phyloP scores from a whole-genome alignment of 2,113 vertebrate species.

The Tetraodon nigroviridis region DNA sequence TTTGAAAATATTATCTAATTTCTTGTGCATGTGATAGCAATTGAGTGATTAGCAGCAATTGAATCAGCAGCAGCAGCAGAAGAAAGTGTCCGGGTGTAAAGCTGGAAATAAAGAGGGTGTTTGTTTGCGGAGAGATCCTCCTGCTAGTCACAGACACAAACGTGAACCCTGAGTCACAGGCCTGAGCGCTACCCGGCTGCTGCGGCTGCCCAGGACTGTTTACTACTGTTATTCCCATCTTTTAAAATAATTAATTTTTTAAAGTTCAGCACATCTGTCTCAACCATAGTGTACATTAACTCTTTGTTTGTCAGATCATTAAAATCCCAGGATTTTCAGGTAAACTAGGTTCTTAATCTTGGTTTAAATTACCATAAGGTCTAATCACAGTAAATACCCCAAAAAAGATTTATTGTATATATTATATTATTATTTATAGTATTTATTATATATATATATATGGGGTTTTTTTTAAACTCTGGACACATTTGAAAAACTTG shows the following conservation, averaged over 20 bases:
- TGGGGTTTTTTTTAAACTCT: too few species aligned
- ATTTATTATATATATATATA: too few species aligned
- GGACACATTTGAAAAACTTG: too few species aligned
- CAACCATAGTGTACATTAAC: not conserved
- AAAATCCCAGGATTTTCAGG: too few species aligned
- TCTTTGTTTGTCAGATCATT: too few species aligned
- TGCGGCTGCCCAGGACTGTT: constrained; percentile 23
- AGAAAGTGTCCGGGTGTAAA: constrained; percentile 43
- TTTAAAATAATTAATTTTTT: constrained; percentile 33
- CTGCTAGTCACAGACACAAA: constrained; percentile 33
- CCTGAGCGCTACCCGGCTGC: constrained; percentile 15
- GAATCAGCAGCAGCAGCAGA: constrained; percentile 63
- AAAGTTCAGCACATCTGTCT: not conserved
- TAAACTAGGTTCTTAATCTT: too few species aligned
- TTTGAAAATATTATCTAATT: constrained; percentile 58
- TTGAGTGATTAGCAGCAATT: constrained; percentile 75
- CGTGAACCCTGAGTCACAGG: constrained; percentile 67
- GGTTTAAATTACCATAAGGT: too few species aligned
- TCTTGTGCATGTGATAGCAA: constrained; percentile 75
- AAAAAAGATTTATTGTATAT: not conserved
- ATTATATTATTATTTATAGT: too few species aligned
- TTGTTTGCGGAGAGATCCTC: constrained; percentile 52
- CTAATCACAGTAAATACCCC: too few species aligned
- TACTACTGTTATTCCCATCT: constrained; percentile 27
- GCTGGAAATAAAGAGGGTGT: constrained; percentile 66